Percentiles rank a stretch among this genome's conserved stretches.
Conservation (phyloP, 23 tunicate species). For the Ciona savignyi region DNA sequence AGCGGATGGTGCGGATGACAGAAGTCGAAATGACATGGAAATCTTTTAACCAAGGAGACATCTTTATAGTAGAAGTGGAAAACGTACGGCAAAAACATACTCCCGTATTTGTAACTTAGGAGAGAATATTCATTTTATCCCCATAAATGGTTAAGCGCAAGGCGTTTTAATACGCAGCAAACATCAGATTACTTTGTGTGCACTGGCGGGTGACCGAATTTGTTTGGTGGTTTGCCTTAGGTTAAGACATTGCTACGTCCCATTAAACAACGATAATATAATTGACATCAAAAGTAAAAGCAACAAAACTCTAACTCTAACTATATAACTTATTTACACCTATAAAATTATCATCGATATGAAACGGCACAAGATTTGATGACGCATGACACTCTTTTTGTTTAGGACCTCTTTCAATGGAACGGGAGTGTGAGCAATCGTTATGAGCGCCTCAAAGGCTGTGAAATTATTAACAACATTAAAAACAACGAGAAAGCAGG, state of each 20-base stretch:
- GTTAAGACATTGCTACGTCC: no score
- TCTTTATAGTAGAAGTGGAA: constrained; percentile 80
- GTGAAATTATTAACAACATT: constrained; percentile 43
- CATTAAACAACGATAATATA: no score
- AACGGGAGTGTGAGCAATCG: constrained; percentile 89
- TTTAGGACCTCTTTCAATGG: constrained; percentile 90
- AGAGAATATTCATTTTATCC: background rate
- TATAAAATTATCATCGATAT: no score
- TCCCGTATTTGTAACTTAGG: background rate
- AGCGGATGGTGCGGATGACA: constrained; percentile 59
- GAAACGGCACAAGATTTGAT: no score
- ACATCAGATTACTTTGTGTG: no score
- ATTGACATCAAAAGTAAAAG: no score
- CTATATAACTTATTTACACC: no score
- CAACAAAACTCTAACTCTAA: no score
- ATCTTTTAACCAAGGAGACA: constrained; percentile 90
- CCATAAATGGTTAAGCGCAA: no score
- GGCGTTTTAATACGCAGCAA: no score
- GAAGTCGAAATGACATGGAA: constrained; percentile 91
- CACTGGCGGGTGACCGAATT: no score
- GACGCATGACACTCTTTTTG: no score
- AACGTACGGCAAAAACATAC: constrained; percentile 27
- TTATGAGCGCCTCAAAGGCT: constrained; percentile 82
- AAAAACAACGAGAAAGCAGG: constrained; percentile 76
- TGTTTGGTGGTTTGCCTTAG: background rate